These are phyloP conservation scores for Anniella stebbinsi DNA, from an alignment of 2,797 vertebrate species.

Conservation along the genomic window DNA sequence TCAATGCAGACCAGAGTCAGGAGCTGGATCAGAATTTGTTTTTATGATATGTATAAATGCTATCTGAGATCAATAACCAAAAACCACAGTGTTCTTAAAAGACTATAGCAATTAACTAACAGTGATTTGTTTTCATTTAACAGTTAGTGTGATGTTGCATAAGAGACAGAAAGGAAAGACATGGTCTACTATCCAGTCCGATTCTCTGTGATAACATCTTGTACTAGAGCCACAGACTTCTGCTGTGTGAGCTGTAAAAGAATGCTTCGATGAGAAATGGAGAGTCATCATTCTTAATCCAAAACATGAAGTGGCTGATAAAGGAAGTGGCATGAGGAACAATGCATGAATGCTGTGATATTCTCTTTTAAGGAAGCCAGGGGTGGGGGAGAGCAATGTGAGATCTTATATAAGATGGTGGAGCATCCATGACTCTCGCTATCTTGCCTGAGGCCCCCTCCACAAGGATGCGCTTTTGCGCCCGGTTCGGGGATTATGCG, in stretches of 20 bases:
- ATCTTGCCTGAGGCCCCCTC: background rate
- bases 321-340: background rate
- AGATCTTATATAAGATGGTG: background rate
- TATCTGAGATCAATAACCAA: background rate
- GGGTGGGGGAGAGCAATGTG: background rate
- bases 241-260: background rate
- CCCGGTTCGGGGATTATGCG: too few relatives aligned
- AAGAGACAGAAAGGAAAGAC: conserved; percentile 20
- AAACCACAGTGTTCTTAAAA: background rate
- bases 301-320: background rate
- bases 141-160: background rate
- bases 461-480: too few relatives aligned
- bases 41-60: background rate
- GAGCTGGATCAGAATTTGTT: background rate
- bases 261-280: background rate
- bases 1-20: background rate
- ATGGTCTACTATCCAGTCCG: background rate
- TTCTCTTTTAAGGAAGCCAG: background rate
- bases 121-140: background rate
- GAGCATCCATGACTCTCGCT: background rate
- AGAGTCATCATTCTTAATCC: background rate
- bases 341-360: background rate
- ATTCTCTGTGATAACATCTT: background rate
- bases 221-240: background rate
- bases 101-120: background rate